Percentiles rank a stretch among this genome's conserved stretches.
Evolutionary conservation across 2,797 vertebrate species (phyloP).

Genomic region (Sparus aurata): DNA sequence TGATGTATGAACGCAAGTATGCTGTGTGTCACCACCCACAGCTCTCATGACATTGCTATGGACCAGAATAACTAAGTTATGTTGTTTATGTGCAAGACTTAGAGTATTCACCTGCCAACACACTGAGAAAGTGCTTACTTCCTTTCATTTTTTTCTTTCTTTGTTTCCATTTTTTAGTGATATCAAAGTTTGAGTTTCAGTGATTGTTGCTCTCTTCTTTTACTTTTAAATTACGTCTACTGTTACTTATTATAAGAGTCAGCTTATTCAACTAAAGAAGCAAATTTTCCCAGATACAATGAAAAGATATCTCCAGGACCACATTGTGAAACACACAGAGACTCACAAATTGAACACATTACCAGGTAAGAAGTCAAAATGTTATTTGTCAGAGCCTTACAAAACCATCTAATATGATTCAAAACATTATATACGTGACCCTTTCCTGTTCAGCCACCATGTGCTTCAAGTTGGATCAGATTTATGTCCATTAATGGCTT

Average conservation of each 20-base stretch:
- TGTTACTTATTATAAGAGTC: neutral
- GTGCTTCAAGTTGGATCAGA: too few species aligned
- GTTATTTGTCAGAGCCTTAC: too few species aligned
- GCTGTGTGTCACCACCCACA: constrained; percentile 20
- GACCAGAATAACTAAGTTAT: neutral
- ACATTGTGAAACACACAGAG: too few species aligned
- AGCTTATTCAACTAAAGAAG: neutral
- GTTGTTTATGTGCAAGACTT: too few species aligned
- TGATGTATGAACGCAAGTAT: neutral
- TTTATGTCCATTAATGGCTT: too few species aligned
- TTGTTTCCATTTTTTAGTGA: neutral
- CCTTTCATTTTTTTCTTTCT: neutral
- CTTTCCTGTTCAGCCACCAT: too few species aligned
- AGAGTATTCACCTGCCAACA: neutral
- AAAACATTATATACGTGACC: too few species aligned
- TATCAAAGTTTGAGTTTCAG: neutral
- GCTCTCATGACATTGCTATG: constrained; percentile 11
- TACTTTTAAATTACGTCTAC: too few species aligned
- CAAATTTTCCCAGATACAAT: neutral
- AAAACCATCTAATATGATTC: too few species aligned
- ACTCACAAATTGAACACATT: too few species aligned
- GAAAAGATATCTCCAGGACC: too few species aligned
- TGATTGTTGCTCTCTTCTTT: neutral
- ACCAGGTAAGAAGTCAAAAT: too few species aligned
- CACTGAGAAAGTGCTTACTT: neutral